Evolutionary conservation across 1,140 invertebrate genomes (phyloP), one percentile per base, ranked within the genome.

Genomic region (Archivesica marissinica): DNA sequence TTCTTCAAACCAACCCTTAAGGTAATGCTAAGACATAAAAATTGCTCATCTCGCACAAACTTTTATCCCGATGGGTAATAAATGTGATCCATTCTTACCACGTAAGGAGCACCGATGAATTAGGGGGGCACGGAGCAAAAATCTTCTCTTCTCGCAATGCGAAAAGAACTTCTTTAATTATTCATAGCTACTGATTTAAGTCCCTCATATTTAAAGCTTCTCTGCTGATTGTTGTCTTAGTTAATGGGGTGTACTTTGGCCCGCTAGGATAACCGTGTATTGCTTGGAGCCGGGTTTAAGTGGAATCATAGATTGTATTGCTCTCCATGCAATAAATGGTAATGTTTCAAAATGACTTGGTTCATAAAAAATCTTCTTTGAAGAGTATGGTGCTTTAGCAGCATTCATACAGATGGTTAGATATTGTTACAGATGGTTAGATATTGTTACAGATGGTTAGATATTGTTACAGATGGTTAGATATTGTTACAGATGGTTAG

Each of bases 131-230:
- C 7, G 50, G 4, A 52, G 17, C n/a, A 52, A 52, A 52, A 52
- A 17, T 52, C 50, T 52, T 52, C 23, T 11, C 50, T 52, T 52
- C 50, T 52, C 23, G 17, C 50, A 4, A 59, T 59, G 33, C 4
- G n/a, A 59, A n/a, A 59, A 59, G 54, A 23, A 59, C 9, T 28
- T 59, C 2, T 30, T 59, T 59, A 59, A 59, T 59, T 59, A 59
- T 59, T 59, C 33, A 59, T 59, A 59, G n/a, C 9, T 30, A 28
- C 54, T 11, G 33, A 30, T n/a, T 28, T 59, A 59, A 30, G 54
- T 59, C 33, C 54, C 28, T 28, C 54, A 11, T 59, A 30, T 59
- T n/a, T 59, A 25, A 59, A 59, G 54, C 54, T 6, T 25, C 33
- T 9, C 28, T 59, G 54, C 33, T 30, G n/a, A 30, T 13, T n/a